Evolutionary conservation across 2,797 vertebrate genomes (phyloP), one percentile per base, ranked within the genome.

Genomic region (Myotis daubentonii): DNA sequence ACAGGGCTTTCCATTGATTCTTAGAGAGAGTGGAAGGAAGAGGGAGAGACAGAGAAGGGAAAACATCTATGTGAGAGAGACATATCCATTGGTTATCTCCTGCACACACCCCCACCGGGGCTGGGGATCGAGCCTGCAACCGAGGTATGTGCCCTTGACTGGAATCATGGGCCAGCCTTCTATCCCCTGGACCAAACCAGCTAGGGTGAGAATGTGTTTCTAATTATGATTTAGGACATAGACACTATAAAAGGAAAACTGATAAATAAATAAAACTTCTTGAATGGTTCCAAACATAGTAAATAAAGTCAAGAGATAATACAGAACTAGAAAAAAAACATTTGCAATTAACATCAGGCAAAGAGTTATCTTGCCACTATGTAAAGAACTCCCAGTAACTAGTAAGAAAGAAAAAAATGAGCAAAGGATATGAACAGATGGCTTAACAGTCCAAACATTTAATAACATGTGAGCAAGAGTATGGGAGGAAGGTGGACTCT

Each of bases 161-260:
- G 55, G 55, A 57, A 25, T 25, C 55, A 25, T 57, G 55, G 55
- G 55, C 55, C 55, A 57, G 11, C 4, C 4, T 23, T 57, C 55
- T 57, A 57, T 57, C 55, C 55, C 23, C 23, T 11, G 55, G 25
- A 4, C 55, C 23, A 57, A 12, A 57, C 23, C 55, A 57, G 55
- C 55, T 25, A 57, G 23, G 10, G 55, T 57, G 55, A 57, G 55
- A 25, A 62, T 62, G 17, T 53, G 12, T 78, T 84, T 89, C 72
- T 89, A 71, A n/a, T 79, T 94, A 76, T 55, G 65, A 62, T 49
- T 94, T 47, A 85, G 12, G 85, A 89, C 62, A 30, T 10, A 51
- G 44, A 89, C 36, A 89, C 25, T 68, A 49, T 49, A 49, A 68
- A 60, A 83, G 20, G 15, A 66, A 81, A 93, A 87, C 4, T 65